Evolutionary conservation across 2,888 invertebrate genomes (phyloP).

Genomic region (Synergus japonicus): DNA sequence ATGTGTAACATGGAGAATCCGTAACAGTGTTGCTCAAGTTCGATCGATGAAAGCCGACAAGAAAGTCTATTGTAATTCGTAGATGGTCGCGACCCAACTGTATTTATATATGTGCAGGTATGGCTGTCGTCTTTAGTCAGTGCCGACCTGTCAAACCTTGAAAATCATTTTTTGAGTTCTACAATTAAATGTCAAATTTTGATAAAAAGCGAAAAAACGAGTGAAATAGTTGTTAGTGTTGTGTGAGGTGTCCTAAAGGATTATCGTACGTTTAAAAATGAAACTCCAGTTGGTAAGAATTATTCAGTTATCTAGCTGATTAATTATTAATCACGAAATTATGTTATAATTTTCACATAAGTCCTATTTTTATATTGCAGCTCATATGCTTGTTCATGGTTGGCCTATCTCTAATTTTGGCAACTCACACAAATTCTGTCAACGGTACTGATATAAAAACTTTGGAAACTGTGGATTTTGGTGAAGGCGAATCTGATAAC

Average conservation of each 20-base stretch:
- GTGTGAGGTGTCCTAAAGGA: constrained; percentile 60
- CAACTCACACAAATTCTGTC: constrained; percentile 51
- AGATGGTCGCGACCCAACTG: constrained; percentile 75
- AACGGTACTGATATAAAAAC: constrained; percentile 39
- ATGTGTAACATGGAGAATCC: constrained; percentile 71
- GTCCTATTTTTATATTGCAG: constrained; percentile 54
- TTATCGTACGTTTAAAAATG: constrained; percentile 61
- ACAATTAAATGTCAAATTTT: background rate
- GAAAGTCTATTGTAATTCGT: constrained; percentile 78
- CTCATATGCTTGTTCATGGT: constrained; percentile 56
- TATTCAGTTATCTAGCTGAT: background rate
- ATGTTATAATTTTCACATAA: background rate
- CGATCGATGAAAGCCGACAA: constrained; percentile 76
- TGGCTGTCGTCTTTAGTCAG: constrained; percentile 72
- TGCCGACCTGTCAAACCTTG: constrained; percentile 67
- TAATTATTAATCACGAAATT: background rate
- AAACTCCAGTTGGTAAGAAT: constrained; percentile 63
- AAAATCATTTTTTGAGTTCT: constrained; percentile 49
- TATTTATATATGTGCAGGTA: constrained; percentile 77
- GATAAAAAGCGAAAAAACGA: background rate
- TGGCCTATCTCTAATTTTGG: constrained; percentile 51
- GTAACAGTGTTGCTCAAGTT: constrained; percentile 75
- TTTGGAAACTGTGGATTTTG: constrained; percentile 34
- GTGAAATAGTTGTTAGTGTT: constrained; percentile 49
- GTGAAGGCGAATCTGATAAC: constrained; percentile 45